These are phyloP conservation scores for Phalacrocorax brasilianus DNA, from an alignment of 2,113 vertebrate genomes.

Conservation along the genomic window DNA sequence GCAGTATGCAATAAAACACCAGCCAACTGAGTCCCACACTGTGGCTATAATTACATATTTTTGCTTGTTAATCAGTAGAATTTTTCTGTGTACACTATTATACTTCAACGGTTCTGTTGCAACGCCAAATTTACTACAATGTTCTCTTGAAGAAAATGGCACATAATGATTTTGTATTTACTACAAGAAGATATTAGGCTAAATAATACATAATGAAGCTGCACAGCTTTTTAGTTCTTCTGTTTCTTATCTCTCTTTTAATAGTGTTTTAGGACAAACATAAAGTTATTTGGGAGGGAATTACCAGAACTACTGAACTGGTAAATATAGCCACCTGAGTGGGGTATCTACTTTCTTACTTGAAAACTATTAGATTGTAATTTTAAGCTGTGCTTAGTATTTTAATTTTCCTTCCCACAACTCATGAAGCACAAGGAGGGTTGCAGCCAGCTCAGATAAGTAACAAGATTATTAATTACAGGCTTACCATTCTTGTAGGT, in stretches of 20 bases:
- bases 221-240: slow-evolving; percentile 54
- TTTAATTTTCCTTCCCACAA: slow-evolving; percentile 23
- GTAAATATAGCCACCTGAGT: slow-evolving; percentile 38
- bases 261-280: slow-evolving; percentile 61
- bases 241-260: slow-evolving; percentile 45
- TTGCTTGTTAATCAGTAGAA: slow-evolving; percentile 65
- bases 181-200: slow-evolving; percentile 64
- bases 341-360: slow-evolving; percentile 40
- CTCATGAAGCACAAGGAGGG: not conserved
- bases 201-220: slow-evolving; percentile 56
- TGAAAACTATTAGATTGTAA: slow-evolving; percentile 33
- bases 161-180: slow-evolving; percentile 62
- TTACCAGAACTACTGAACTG: slow-evolving; percentile 39
- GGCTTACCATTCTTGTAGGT: not conserved
- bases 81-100: slow-evolving; percentile 66
- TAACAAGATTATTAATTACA: slow-evolving; percentile 35
- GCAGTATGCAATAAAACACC: slow-evolving; percentile 32
- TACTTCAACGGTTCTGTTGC: slow-evolving; percentile 47
- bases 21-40: slow-evolving; percentile 54
- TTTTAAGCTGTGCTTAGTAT: slow-evolving; percentile 11
- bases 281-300: slow-evolving; percentile 58
- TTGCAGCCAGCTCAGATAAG: slow-evolving; percentile 22
- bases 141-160: slow-evolving; percentile 64
- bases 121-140: slow-evolving; percentile 69
- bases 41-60: slow-evolving; percentile 64